These are phyloP conservation scores for Idaea dimidiata DNA, from an alignment of 2,888 invertebrate genomes.

Conservation along the genomic window DNA sequence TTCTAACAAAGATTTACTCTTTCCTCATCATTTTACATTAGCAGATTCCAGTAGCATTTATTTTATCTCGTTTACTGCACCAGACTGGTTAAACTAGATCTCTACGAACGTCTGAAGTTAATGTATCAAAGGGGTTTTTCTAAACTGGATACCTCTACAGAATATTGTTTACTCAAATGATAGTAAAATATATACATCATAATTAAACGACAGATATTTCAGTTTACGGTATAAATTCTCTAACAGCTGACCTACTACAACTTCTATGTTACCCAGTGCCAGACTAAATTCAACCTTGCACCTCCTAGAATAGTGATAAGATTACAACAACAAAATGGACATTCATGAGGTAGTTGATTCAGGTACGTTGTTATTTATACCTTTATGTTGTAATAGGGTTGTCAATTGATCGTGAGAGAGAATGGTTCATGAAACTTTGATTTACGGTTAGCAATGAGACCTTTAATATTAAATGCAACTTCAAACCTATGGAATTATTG, in stretches of 20 bases:
- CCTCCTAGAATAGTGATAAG: neutral
- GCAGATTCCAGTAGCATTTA: neutral
- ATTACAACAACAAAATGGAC: constrained; percentile 9
- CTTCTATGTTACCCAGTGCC: neutral
- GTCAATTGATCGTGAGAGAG: neutral
- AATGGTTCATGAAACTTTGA: neutral
- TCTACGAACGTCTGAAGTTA: constrained; percentile 6
- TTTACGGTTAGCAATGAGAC: neutral
- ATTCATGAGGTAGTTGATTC: neutral
- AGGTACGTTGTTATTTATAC: constrained; percentile 2
- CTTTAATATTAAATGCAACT: neutral
- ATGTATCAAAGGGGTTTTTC: constrained; percentile 10
- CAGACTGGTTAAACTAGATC: neutral
- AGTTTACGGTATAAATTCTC: constrained; percentile 9
- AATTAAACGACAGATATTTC: constrained; percentile 7
- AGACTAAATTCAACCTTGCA: constrained; percentile 1
- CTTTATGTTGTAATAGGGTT: constrained; percentile 1
- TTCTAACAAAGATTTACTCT: neutral
- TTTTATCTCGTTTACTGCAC: neutral
- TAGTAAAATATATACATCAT: constrained; percentile 8
- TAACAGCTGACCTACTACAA: constrained; percentile 5
- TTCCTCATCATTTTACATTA: neutral
- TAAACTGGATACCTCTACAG: neutral
- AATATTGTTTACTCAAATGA: constrained; percentile 12
- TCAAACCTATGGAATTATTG: neutral